Percentiles rank a stretch among this genome's conserved stretches.
These are phyloP conservation scores for Sepiola atlantica DNA, from an alignment of 2,888 invertebrate genomes.

Conservation along the genomic window DNA sequence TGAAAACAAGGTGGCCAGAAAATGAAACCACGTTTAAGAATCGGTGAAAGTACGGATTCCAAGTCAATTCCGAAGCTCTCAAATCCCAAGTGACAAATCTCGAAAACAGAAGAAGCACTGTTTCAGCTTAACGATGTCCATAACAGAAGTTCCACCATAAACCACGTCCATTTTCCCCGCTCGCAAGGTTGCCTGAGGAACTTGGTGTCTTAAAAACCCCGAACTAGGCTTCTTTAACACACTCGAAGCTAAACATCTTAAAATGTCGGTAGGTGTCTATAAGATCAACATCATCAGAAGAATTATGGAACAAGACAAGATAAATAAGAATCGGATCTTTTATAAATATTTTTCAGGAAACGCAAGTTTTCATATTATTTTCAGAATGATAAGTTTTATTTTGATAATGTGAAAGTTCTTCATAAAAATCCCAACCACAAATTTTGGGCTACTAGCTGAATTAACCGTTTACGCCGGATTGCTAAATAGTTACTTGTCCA, in stretches of 20 bases:
- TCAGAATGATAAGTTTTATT: background rate
- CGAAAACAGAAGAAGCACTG: background rate
- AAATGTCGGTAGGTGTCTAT: background rate
- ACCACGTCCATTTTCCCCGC: background rate
- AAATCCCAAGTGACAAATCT: background rate
- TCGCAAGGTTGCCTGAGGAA: background rate
- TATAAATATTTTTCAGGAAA: background rate
- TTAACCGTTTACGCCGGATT: background rate
- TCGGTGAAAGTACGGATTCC: background rate
- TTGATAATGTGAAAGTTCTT: background rate
- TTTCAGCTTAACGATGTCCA: background rate
- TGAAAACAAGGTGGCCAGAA: background rate
- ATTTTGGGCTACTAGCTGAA: too few relatives aligned
- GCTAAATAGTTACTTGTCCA: background rate
- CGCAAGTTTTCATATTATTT: background rate
- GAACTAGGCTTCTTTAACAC: background rate
- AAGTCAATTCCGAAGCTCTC: background rate
- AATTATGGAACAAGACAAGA: background rate
- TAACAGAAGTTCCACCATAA: background rate
- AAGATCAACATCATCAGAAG: background rate
- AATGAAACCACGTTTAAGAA: background rate
- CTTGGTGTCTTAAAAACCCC: background rate
- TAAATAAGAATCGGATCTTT: background rate
- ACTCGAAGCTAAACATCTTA: background rate
- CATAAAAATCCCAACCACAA: too few relatives aligned